Percentiles rank a stretch among this genome's conserved stretches.
phyloP scores from a whole-genome alignment of 2,797 vertebrate genomes.

The Vireo griseus region DNA sequence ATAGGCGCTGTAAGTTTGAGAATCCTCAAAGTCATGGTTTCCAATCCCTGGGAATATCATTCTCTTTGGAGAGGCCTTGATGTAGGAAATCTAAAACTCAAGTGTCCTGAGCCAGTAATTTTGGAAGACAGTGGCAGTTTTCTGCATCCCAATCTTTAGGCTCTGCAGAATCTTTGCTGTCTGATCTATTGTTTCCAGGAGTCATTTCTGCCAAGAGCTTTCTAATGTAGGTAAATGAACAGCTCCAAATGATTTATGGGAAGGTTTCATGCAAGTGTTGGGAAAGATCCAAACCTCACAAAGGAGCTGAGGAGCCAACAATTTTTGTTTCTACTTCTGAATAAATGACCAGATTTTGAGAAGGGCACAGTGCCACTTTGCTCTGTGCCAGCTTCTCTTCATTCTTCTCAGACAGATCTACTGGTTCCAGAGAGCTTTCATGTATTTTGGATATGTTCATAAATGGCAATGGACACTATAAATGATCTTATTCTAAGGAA shows the following conservation, averaged over 20 bases:
- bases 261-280: not conserved
- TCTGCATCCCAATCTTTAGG: not conserved
- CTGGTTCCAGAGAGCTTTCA: not conserved
- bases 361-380: not conserved
- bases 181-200: not conserved
- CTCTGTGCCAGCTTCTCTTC: not conserved
- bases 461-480: not conserved
- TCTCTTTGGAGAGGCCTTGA: not conserved
- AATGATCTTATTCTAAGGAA: not conserved
- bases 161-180: not conserved
- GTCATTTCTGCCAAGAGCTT: not conserved
- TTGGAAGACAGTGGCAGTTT: not conserved
- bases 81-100: not conserved
- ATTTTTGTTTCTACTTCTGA: not conserved
- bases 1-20: not conserved
- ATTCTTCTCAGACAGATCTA: not conserved
- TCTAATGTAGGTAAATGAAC: not conserved
- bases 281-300: not conserved
- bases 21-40: not conserved
- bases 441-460: not conserved
- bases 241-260: not conserved
- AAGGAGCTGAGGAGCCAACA: not conserved
- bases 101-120: not conserved
- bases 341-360: conserved; percentile 17
- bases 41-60: not conserved